phyloP scores from a whole-genome alignment of 1,140 invertebrate species.

The Dreissena rostriformis region DNA sequence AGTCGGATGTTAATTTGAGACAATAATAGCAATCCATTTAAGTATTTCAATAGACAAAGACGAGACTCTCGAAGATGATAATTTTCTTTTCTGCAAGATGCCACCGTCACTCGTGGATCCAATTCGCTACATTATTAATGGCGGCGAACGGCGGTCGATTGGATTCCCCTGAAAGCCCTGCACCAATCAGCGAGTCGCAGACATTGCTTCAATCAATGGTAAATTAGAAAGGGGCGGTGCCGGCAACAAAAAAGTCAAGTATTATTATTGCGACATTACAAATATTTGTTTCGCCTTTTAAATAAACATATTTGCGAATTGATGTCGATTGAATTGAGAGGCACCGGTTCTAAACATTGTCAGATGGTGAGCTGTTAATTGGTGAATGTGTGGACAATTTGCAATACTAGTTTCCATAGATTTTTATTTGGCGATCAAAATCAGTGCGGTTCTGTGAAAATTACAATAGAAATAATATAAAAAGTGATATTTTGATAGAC shows the following conservation, averaged over 20 bases:
- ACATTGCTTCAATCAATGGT: constrained; percentile 38
- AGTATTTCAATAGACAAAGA: constrained; percentile 51
- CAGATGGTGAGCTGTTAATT: neutral
- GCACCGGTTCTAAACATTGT: neutral
- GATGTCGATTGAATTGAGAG: neutral
- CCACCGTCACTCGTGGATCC: neutral
- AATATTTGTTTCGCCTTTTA: constrained; percentile 49
- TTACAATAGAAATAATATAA: no score
- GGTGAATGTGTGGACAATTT: no score
- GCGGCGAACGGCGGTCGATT: constrained; percentile 12
- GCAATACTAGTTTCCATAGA: no score
- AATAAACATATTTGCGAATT: constrained; percentile 48
- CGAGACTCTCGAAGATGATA: constrained; percentile 9
- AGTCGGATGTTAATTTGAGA: constrained; percentile 50
- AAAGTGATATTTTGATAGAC: no score
- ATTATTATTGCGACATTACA: constrained; percentile 30
- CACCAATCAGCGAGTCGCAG: constrained; percentile 25
- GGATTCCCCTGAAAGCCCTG: constrained; percentile 1
- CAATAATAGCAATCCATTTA: constrained; percentile 50
- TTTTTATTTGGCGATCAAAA: no score
- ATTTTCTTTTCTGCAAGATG: constrained; percentile 5
- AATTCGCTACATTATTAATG: constrained; percentile 1
- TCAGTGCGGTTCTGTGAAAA: no score
- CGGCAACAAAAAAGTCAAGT: constrained; percentile 11
- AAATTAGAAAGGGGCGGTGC: constrained; percentile 45